A percentile compares a stretch with the other conserved stretches of the same genome.
Conservation (phyloP, 2,888 invertebrate species). For the Mylabris sibirica region DNA sequence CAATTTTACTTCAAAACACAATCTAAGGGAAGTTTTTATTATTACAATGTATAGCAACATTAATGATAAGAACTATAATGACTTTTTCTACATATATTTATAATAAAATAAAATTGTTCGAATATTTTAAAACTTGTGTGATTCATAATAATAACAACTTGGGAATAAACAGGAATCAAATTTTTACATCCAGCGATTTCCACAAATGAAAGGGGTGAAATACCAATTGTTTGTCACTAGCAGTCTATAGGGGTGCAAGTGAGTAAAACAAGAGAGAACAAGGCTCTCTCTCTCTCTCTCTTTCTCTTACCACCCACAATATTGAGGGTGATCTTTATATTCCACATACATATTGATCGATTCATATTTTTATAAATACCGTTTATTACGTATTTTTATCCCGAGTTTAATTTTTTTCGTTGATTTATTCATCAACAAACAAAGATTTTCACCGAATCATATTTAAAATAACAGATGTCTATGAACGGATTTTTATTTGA, state of each 20-base stretch:
- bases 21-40: constrained; percentile 28
- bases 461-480: background rate
- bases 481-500: constrained; percentile 14
- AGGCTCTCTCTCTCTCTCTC: constrained; percentile 35
- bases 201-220: constrained; percentile 48
- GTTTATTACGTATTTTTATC: constrained; percentile 48
- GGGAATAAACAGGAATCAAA: constrained; percentile 47
- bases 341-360: constrained; percentile 58
- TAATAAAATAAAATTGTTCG: background rate
- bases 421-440: constrained; percentile 40
- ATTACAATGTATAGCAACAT: constrained; percentile 7
- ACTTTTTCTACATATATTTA: background rate
- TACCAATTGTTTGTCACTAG: constrained; percentile 58
- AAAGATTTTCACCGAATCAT: background rate
- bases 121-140: background rate
- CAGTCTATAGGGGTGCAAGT: constrained; percentile 42
- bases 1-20: constrained; percentile 28
- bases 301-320: constrained; percentile 32
- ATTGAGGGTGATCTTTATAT: constrained; percentile 56
- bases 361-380: constrained; percentile 55
- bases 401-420: constrained; percentile 39
- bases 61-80: constrained; percentile 2
- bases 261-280: constrained; percentile 26
- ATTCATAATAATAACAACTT: background rate
- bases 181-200: constrained; percentile 45